Conservation (phyloP, 2,888 invertebrate species). For the Koerneria pararmatus region DNA sequence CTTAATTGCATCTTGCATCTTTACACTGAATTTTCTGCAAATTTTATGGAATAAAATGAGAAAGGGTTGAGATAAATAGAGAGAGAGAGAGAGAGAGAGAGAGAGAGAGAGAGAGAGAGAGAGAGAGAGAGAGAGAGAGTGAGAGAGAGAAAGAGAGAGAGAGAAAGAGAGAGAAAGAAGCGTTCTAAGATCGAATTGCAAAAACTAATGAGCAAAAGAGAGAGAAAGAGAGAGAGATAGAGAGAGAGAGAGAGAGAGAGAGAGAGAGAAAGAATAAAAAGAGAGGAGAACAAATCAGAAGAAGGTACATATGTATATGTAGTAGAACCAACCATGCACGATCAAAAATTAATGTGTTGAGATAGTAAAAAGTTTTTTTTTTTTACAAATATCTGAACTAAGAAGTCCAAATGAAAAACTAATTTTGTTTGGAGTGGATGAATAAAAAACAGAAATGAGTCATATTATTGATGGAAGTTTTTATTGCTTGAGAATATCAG, state of each 20-base stretch:
- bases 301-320: background rate
- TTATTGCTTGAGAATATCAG: too few relatives aligned
- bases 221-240: background rate
- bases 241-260: constrained; percentile 4
- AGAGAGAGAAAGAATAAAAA: background rate
- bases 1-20: too few relatives aligned
- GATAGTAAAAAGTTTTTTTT: too few relatives aligned
- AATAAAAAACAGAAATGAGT: too few relatives aligned
- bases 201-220: background rate
- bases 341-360: too few relatives aligned
- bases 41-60: too few relatives aligned
- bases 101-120: background rate
- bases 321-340: too few relatives aligned
- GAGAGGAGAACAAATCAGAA: background rate
- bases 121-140: background rate
- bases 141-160: background rate
- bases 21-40: too few relatives aligned
- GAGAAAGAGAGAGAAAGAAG: background rate
- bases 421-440: too few relatives aligned
- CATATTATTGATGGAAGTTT: too few relatives aligned
- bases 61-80: background rate
- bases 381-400: too few relatives aligned
- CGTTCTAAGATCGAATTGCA: background rate
- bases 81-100: background rate
- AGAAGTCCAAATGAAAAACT: too few relatives aligned